Evolutionary conservation across 2,797 vertebrate genomes (phyloP).

Genomic region (Calcarius lapponicus): DNA sequence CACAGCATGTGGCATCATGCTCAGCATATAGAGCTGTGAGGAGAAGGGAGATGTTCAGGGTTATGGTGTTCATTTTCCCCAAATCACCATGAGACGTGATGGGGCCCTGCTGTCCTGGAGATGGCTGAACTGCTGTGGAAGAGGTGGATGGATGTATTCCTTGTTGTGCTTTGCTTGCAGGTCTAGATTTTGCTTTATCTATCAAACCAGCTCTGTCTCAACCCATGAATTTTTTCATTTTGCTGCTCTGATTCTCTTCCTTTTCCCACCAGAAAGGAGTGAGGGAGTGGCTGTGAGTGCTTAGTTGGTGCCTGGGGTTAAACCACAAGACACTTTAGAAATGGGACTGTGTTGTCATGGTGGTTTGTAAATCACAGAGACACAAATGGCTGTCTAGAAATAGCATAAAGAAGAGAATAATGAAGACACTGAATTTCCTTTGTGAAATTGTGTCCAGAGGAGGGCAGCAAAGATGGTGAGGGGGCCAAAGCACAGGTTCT

Average conservation of each 20-base stretch:
- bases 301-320: background rate
- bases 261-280: background rate
- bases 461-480: background rate
- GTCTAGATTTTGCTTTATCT: background rate
- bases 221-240: background rate
- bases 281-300: background rate
- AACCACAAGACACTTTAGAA: background rate
- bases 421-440: background rate
- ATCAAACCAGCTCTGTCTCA: background rate
- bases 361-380: background rate
- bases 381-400: background rate
- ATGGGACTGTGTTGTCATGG: fast-evolving
- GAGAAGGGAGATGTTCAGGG: background rate
- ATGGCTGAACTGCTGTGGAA: background rate
- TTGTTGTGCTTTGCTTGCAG: background rate
- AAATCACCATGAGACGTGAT: fast-evolving
- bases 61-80: background rate
- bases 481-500: background rate
- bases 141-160: background rate
- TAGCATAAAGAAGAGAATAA: background rate
- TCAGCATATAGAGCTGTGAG: background rate
- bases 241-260: background rate
- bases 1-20: background rate
- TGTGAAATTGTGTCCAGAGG: background rate
- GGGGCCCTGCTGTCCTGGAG: background rate